A percentile compares a stretch with the other conserved stretches of the same genome.
Conservation (phyloP, 2,888 invertebrate genomes). For the Heteropelma amictum region DNA sequence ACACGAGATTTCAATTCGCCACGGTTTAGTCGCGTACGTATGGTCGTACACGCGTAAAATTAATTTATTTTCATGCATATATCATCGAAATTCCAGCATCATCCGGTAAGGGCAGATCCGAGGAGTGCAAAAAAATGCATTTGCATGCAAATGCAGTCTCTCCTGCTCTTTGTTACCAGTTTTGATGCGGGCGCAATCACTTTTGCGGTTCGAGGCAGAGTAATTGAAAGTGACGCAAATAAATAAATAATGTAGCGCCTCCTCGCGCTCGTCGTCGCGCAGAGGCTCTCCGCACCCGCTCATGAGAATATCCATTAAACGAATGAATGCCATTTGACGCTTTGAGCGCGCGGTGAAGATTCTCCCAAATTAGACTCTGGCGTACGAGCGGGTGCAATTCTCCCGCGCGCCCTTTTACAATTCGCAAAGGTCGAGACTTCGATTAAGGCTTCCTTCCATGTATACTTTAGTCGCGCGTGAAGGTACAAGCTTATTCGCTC, state of each 20-base stretch:
- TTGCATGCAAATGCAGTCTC: constrained; percentile 74
- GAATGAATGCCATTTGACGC: constrained; percentile 36
- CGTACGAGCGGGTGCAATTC: constrained; percentile 32
- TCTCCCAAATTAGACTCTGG: constrained; percentile 22
- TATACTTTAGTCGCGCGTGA: constrained; percentile 59
- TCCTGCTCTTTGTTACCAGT: not conserved
- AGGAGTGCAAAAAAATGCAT: constrained; percentile 59
- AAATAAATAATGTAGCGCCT: constrained; percentile 75
- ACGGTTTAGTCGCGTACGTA: not conserved
- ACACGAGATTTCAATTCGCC: constrained; percentile 32
- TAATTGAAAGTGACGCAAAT: constrained; percentile 77
- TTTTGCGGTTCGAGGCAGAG: constrained; percentile 72
- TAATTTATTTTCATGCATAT: not conserved
- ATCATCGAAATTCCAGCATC: not conserved
- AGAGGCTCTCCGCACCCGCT: not conserved
- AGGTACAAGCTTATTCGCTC: constrained; percentile 20
- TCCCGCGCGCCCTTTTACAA: constrained; percentile 9
- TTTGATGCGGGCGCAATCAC: constrained; percentile 65
- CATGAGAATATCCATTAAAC: constrained; percentile 47
- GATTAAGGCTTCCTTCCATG: constrained; percentile 66
- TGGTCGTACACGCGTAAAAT: not conserved
- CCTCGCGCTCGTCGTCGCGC: not conserved
- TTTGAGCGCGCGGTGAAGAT: not conserved
- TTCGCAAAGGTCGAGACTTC: constrained; percentile 73
- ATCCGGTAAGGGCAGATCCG: constrained; percentile 14